Evolutionary conservation across 2,113 vertebrate genomes (phyloP).

Genomic region (Phaethon lepturus): DNA sequence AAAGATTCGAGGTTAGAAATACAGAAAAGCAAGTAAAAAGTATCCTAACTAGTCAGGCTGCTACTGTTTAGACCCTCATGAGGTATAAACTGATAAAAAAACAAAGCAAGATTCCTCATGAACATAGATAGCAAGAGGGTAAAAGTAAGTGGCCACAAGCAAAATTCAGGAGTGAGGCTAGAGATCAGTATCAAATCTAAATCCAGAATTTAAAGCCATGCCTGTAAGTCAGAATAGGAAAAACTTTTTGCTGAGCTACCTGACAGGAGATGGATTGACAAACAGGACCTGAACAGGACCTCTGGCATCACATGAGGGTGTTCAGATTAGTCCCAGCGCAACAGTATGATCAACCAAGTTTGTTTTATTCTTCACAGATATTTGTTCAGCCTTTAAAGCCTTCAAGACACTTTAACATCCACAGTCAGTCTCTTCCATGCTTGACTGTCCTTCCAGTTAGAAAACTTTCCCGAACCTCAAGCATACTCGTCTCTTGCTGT

Average conservation of each 20-base stretch:
- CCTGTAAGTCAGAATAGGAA: not conserved
- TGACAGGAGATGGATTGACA: not conserved
- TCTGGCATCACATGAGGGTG: not conserved
- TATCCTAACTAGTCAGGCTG: not conserved
- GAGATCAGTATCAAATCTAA: not conserved
- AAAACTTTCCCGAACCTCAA: not conserved
- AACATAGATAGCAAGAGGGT: not conserved
- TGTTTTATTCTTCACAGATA: not conserved
- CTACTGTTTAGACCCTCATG: not conserved
- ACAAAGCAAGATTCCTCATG: not conserved
- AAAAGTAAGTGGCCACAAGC: not conserved
- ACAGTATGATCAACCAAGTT: not conserved
- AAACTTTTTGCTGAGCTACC: not conserved
- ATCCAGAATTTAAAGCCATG: not conserved
- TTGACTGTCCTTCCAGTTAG: not conserved
- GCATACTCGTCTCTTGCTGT: not conserved
- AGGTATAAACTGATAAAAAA: not conserved
- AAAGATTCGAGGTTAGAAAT: conserved; percentile 66
- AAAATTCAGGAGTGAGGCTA: not conserved
- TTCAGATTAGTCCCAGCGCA: not conserved
- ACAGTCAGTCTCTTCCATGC: not conserved
- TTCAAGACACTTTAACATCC: not conserved
- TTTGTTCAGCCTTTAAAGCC: not conserved
- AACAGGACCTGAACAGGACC: not conserved
- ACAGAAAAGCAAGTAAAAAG: not conserved